These are phyloP conservation scores for Echinops telfairi DNA, from an alignment of 2,113 vertebrate genomes.

Conservation along the genomic window DNA sequence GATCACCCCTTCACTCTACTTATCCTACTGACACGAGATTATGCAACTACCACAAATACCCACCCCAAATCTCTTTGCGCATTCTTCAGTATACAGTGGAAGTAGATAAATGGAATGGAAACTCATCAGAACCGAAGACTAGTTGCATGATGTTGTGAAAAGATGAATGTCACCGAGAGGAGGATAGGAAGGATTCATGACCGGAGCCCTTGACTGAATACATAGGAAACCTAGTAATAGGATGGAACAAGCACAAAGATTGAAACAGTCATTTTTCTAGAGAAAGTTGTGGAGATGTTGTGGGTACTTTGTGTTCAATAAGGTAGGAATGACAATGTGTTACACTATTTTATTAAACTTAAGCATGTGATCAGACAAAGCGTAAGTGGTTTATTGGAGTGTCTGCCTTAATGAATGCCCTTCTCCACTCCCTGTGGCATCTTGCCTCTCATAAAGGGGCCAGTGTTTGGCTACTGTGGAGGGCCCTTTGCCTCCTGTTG, in stretches of 20 bases:
- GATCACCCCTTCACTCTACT: no score
- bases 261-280: background rate
- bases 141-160: background rate
- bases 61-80: background rate
- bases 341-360: slow-evolving; percentile 10
- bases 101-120: background rate
- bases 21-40: no score
- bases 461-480: no score
- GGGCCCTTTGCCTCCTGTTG: rapidly evolving
- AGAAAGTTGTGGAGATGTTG: background rate
- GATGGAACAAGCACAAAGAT: background rate
- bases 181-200: slow-evolving; percentile 37
- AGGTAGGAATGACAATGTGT: background rate
- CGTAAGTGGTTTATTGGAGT: background rate
- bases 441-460: background rate
- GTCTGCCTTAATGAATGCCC: background rate
- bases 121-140: background rate
- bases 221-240: background rate
- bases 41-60: no score
- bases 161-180: background rate
- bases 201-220: background rate
- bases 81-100: background rate
- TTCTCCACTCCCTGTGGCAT: background rate
- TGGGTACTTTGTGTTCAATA: background rate
- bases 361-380: background rate